Evolutionary conservation across 1,140 invertebrate species (phyloP), one percentile per base, ranked within the genome.

Genomic region (Eupeodes corollae): DNA sequence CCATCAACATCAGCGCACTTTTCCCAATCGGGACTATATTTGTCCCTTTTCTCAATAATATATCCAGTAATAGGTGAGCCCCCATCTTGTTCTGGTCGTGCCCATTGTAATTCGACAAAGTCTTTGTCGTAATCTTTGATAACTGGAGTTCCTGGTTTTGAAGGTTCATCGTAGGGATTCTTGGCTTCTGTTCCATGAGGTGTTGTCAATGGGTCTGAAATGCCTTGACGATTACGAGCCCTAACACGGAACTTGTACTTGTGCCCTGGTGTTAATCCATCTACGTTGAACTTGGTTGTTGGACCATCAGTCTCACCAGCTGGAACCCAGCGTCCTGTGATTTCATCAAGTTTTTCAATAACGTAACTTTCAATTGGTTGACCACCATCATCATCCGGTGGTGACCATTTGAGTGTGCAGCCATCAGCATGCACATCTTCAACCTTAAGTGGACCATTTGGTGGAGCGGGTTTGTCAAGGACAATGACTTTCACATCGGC

Each of bases 181-280:
- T 98, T 98, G 38, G 96, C 96, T 69, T 95, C 84, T 52, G 88
- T 91, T n/a, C 86, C 77, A 58, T 89, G 82, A n/a, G 79, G 75
- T 14, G 91, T 84, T 1, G 86, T 85, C 2, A 99, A 73, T 15
- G 94, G 93, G 58, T 98, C 92, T 18, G 93, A 96, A 69, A 86
- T 87, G 42, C 95, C 96, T 75, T 97, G 88, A 50, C 87, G 86
- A 61, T 99, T 99, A 32, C 92, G 89, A 19, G 95, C 94, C 26
- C 86, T 77, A 0, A 98, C 93, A 50, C 94, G 73, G 75, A 97
- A 98, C 70, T 95, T 94, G 71, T 98, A 98, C 67, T 93, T 92
- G 58, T 97, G 89, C 46, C 86, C 88, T 0, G 91, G 88, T 33
- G 75, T 79, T 1, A 98, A 69, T 12, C 82, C 88, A 46, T 88